Evolutionary conservation across 1,140 invertebrate species (phyloP).

Genomic region (Dinothrombium tinctorium): DNA sequence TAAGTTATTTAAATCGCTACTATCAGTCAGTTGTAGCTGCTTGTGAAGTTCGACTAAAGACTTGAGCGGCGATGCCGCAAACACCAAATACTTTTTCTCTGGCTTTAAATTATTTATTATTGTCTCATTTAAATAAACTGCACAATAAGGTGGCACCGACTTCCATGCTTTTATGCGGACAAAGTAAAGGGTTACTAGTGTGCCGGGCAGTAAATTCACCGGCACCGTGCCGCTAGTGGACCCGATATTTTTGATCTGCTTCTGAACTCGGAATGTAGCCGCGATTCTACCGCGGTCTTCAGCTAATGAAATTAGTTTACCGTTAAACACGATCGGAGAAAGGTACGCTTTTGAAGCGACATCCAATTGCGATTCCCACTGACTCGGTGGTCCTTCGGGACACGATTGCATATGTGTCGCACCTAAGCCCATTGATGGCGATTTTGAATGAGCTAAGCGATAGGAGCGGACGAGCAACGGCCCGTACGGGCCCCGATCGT

Average conservation of each 20-base stretch:
- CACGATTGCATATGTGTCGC: too few species aligned
- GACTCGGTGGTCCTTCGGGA: slow-evolving; percentile 1
- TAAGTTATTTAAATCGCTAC: background rate
- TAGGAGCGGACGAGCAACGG: too few species aligned
- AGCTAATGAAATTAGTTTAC: slow-evolving; percentile 11
- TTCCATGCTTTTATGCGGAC: background rate
- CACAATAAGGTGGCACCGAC: slow-evolving; percentile 7
- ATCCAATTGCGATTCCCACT: slow-evolving; percentile 7
- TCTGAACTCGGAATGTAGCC: slow-evolving; percentile 12
- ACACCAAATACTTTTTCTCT: slow-evolving; percentile 11
- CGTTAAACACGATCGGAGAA: slow-evolving; percentile 13
- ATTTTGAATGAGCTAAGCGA: too few species aligned
- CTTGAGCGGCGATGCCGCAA: slow-evolving; percentile 9
- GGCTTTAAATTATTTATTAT: background rate
- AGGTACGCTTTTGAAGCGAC: slow-evolving; percentile 13
- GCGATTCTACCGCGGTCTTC: slow-evolving; percentile 11
- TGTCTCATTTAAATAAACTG: slow-evolving; percentile 1
- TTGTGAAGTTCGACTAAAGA: background rate
- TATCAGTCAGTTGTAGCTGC: background rate
- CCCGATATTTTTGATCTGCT: slow-evolving; percentile 6
- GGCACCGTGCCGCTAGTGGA: background rate
- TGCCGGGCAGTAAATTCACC: background rate
- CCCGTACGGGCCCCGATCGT: too few species aligned
- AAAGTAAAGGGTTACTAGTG: slow-evolving; percentile 10
- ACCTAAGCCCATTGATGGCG: too few species aligned